Base-by-base conservation (phyloP, 2,797 vertebrate species). In the Labeo calbasu region DNA sequence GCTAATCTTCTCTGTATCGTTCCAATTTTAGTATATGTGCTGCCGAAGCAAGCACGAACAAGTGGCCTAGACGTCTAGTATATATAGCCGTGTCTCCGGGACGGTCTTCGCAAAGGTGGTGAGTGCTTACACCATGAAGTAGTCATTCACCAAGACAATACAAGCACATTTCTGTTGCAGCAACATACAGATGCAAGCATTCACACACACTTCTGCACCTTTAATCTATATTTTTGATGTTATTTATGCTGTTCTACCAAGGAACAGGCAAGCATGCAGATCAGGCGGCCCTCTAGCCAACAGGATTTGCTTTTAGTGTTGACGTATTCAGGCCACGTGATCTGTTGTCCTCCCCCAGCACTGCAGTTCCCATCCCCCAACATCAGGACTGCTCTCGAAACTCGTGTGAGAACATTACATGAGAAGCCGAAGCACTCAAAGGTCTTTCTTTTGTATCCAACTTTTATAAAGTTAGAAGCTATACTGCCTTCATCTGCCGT, bases 1-100 rank as follows among this genome's bases (percentile, higher is more conserved):
- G 84, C 84, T 86, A 86, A 79, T 86, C 85, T 86, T 86, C 85
- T 86, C 85, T 86, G 80, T 86, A 83, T n/a, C 0, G 8, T n/a
- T 21, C 59, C 59, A 57, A 86, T 86, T 86, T 86, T 86, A 83
- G 65, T 86, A 83, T 72, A 83, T 83, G 85, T 86, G 80, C 81
- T 79, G 81, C 43, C 43, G 81, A 66, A 83, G 81, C 81, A 28
- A 76, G 81, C 81, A 82, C 71, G 11, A 65, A 82, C n/a, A 8
- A 46, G 8, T 57, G 11, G 55, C 1, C 55, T 23, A 23, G 21
- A 23, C 55, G 55, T 23, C 55, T 59, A 10, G 3, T 23, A 59
- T 59, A 23, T 23, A 23, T 59, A 59, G 19, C 10, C 2, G 21
- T 1, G 55, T n/a, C 21, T 12, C 3, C 10, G 55, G 21, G 55